Evolutionary conservation across 2,797 vertebrate species (phyloP).

Genomic region (Lates japonicus): DNA sequence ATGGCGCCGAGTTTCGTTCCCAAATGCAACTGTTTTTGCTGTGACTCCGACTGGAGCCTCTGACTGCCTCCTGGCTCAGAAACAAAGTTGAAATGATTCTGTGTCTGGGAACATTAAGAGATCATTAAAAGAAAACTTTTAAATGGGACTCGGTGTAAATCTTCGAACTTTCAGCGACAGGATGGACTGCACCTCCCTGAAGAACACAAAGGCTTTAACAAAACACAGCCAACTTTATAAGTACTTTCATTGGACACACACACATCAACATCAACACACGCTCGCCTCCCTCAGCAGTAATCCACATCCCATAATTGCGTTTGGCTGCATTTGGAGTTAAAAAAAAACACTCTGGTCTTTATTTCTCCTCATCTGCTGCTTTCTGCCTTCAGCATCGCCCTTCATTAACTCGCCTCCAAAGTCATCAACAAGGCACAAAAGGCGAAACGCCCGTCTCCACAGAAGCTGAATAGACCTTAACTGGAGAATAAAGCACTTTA

Average conservation of each 20-base stretch:
- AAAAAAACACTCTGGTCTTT: constrained; percentile 50
- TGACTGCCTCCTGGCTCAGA: not conserved
- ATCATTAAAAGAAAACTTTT: constrained; percentile 9
- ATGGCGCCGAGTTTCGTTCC: not conserved
- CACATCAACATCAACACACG: constrained; percentile 13
- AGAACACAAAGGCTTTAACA: too few species aligned
- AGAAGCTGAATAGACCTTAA: constrained; percentile 62
- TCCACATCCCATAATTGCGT: constrained; percentile 67
- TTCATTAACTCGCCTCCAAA: constrained; percentile 73
- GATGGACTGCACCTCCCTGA: not conserved
- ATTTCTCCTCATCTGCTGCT: constrained; percentile 65
- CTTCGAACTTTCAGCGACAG: constrained; percentile 9
- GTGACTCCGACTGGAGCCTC: not conserved
- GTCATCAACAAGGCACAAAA: constrained; percentile 69
- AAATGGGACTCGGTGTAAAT: constrained; percentile 13
- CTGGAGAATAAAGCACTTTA: constrained; percentile 47
- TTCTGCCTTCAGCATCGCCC: constrained; percentile 61
- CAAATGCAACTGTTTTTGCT: not conserved
- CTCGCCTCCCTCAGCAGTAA: constrained; percentile 55
- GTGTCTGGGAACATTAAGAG: not conserved
- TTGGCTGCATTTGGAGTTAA: constrained; percentile 52
- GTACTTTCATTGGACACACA: constrained; percentile 18
- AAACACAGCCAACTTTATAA: constrained; percentile 36
- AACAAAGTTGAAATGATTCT: not conserved
- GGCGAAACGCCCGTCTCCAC: constrained; percentile 41